Percentiles rank a stretch among this genome's conserved stretches.
Evolutionary conservation across 2,113 vertebrate genomes (phyloP).

Genomic region (Prolemur simus): DNA sequence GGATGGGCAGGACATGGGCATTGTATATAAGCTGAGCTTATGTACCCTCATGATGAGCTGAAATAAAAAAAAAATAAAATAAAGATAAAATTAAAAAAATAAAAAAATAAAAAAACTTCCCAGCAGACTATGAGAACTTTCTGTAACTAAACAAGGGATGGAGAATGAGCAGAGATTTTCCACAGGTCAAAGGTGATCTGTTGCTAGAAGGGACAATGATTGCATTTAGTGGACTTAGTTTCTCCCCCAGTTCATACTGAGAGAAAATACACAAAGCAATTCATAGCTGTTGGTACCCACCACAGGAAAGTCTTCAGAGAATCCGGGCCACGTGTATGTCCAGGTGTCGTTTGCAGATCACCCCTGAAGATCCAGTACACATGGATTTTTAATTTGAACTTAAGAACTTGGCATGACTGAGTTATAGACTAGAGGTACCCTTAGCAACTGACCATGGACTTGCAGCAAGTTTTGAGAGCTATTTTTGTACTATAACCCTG

Average conservation of each 20-base stretch:
- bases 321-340: accelerated
- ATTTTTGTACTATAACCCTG: neutral
- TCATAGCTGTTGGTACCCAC: no score
- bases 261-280: neutral
- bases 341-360: accelerated
- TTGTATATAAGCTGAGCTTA: no score
- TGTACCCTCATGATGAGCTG: no score
- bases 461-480: neutral
- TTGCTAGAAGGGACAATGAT: neutral
- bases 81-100: no score
- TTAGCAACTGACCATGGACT: neutral
- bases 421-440: neutral
- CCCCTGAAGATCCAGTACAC: neutral
- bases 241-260: neutral
- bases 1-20: no score
- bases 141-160: neutral
- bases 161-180: neutral
- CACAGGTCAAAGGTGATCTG: neutral
- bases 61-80: no score
- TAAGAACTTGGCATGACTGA: neutral
- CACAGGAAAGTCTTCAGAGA: neutral
- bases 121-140: neutral
- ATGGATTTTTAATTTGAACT: neutral
- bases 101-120: neutral
- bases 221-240: neutral